Evolutionary conservation across 2,113 vertebrate species (phyloP), one percentile per base, ranked within the genome.

Genomic region (Notarius lentiginosus): DNA sequence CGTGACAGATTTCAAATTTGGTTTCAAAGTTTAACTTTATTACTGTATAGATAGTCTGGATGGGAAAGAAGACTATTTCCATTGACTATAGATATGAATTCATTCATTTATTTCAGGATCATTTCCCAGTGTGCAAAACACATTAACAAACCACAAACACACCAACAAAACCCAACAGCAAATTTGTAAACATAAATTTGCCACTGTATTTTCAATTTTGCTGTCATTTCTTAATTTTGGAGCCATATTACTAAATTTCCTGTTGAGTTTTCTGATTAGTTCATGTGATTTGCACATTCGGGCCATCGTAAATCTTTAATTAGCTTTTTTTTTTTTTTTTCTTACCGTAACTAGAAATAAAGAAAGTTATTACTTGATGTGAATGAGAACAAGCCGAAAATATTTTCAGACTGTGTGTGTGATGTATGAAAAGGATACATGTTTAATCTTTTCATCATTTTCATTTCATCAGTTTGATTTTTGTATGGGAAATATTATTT

Each of bases 391-490:
- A 73, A 56, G 20, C 51, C 51, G 24, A 58, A 24, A 58, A 24
- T 84, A 84, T 84, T 84, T 84, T 53, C 51, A 30, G 47, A 27
- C 63, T 30, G 30, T 30, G 30, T 30, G 30, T 30, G 30, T 30
- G 60, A 65, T 55, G 75, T 79, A 27, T 27, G 75, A 56, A 55
- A 24, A 55, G 75, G 51, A 79, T 55, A 27, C 10, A 24, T 27
- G 27, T 79, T 79, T 79, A 51, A 79, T 27, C 51, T 55, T 55
- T 79, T 75, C 47, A 75, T 51, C 41, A 51, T 75, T 49, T 79
- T 56, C 24, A 56, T 79, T 55, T 79, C 75, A 79, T 79, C 75
- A 79, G 41, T 22, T 24, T 2, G 12, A 55, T 12, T 27, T 77
- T 79, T 55, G 18, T 15, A 7, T 61, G n/a, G 30, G 4, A 22